Base-by-base conservation (phyloP, 2,113 vertebrate species). In the Numida meleagris region DNA sequence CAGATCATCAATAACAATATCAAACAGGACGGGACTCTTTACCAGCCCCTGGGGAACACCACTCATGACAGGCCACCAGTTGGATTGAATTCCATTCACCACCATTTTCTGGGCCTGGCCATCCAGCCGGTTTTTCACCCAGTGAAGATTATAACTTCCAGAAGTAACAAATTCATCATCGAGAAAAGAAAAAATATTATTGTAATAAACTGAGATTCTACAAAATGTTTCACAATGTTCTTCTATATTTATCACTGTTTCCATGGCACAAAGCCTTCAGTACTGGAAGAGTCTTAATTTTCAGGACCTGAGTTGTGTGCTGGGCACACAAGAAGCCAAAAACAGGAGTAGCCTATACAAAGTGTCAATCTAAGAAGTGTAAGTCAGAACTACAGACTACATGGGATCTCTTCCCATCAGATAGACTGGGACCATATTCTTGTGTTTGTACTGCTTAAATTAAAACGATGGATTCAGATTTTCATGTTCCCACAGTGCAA, bases 381-480 rank as follows among this genome's bases (percentile, higher is more conserved):
- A n/a, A n/a, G n/a, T n/a, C n/a, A 55, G 31, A 76, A 5, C 36
- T 48, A 73, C 25, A 15, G 27, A 29, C n/a, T 45, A 46, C 1
- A 0, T 1, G 3, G 20, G 5, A 58, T 29, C 12, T 43, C 29
- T 14, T 85, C 29, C 51, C 21, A 14, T 14, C 29, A 25, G 50
- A 45, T 2, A 67, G 9, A 11, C 21, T 25, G 9, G 12, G 45
- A 59, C 12, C 0, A 0, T 2, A 0, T 33, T 57, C 27, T 53
- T 2, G 1, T 23, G 9, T 25, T 42, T 4, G 1, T 3, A 42
- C 4, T 71, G 34, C n/a, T 74, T 6, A 10, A 40, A 18, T 21
- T 16, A 53, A 58, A 66, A 38, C 23, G 67, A 29, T 4, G 2
- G 4, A 53, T 27, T 73, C 7, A 18, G 5, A 36, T 88, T 31